Base-by-base conservation (phyloP, 2,797 vertebrate genomes). In the Ctenochaetus hawaiiensis region DNA sequence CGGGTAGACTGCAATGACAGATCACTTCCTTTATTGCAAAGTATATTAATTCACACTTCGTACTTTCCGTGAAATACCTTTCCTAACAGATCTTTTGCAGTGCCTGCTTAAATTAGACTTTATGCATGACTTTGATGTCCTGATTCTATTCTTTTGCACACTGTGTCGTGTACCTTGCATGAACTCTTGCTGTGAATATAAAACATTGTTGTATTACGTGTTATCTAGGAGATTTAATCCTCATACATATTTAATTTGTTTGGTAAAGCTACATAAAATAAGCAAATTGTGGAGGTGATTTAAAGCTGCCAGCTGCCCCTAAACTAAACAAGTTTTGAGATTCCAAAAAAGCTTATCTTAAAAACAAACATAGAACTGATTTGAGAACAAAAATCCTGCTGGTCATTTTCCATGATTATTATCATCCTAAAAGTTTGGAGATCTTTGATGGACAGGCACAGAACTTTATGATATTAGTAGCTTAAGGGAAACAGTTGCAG, bases 91-190 rank as follows among this genome's bases (percentile, higher is more conserved):
- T 87, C 77, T 79, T 79, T 72, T 82, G 75, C 88, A 61, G 64
- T 72, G 81, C 75, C 77, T 72, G 65, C 70, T 81, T 77, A 83
- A 87, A 82, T 81, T 82, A 80, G 73, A 58, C 67, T 86, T 84
- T 72, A 74, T 75, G 66, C 77, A 68, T 61, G 66, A 73, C 80
- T 87, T 89, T 89, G 82, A 82, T 82, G 71, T 82, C 48, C 71
- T 61, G 75, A 86, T 77, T 67, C 57, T 57, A n/a, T 80, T 74
- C 4, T 75, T 72, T 76, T 70, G 80, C 87, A 76, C 72, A 61
- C 74, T 75, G 59, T 62, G 76, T 30, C 4, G 13, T 67, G 80
- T 66, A 82, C 64, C 78, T 83, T 65, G 43, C 12, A 54, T 81
- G 79, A 86, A 86, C 81, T 54, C 30, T 45, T 49, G 12, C 53